These are phyloP conservation scores for Entomobrya multifasciata DNA, from an alignment of 2,888 invertebrate genomes.

Conservation along the genomic window DNA sequence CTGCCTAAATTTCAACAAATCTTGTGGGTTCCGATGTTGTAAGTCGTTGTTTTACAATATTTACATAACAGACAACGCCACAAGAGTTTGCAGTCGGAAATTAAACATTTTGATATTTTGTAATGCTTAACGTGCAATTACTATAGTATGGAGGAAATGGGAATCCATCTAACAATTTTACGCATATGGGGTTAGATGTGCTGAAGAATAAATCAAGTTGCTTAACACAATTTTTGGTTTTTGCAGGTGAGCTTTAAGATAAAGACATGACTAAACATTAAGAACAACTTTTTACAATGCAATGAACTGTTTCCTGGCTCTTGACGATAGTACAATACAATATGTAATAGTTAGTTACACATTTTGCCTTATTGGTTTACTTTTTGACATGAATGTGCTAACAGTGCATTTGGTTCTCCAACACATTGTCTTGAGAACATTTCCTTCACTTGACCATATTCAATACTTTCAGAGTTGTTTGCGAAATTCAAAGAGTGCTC, in stretches of 20 bases:
- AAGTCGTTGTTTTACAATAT: constrained; percentile 37
- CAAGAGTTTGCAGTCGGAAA: too few relatives aligned
- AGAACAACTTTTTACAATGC: too few relatives aligned
- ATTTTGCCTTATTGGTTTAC: background rate
- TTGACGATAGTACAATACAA: too few relatives aligned
- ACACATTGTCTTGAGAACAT: background rate
- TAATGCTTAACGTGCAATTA: background rate
- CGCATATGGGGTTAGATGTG: constrained; percentile 25
- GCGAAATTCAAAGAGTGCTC: constrained; percentile 31
- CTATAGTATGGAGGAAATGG: background rate
- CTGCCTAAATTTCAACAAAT: too few relatives aligned
- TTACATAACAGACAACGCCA: background rate
- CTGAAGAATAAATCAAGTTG: constrained; percentile 26
- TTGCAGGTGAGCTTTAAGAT: too few relatives aligned
- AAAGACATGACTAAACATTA: too few relatives aligned
- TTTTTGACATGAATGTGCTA: constrained; percentile 37
- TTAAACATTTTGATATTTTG: background rate
- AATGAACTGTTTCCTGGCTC: too few relatives aligned
- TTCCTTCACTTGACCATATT: background rate
- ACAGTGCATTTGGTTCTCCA: background rate
- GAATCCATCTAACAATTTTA: background rate
- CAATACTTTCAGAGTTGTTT: background rate
- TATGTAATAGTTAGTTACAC: background rate
- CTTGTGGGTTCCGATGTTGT: too few relatives aligned
- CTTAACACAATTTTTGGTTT: constrained; percentile 25